Conservation (phyloP, 2,113 vertebrate genomes). For the Melanerpes formicivorus region DNA sequence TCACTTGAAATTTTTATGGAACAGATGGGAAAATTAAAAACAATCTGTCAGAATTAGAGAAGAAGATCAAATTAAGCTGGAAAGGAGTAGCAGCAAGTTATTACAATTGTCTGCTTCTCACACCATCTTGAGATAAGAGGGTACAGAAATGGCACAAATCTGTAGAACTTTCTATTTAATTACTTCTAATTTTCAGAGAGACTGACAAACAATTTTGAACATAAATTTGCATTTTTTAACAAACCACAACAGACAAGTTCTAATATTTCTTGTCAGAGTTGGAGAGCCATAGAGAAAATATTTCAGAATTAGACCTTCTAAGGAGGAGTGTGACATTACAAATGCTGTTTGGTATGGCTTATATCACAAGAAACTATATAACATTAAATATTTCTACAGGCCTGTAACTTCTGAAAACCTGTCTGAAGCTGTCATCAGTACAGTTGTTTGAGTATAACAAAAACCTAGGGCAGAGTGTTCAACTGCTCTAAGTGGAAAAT, state of each 20-base stretch:
- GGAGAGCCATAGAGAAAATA: background rate
- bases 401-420: background rate
- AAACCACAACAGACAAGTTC: background rate
- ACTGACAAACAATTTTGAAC: conserved; percentile 42
- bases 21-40: conserved; percentile 76
- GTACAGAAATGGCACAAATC: conserved; percentile 63
- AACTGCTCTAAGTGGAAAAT: background rate
- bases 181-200: conserved; percentile 49
- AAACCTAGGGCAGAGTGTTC: background rate
- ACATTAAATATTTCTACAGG: background rate
- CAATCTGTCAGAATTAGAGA: conserved; percentile 77
- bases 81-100: conserved; percentile 70
- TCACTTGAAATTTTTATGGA: conserved; percentile 67
- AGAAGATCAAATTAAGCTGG: conserved; percentile 75
- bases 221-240: conserved; percentile 51
- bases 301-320: background rate
- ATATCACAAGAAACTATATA: background rate
- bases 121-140: conserved; percentile 71
- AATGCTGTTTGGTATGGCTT: background rate
- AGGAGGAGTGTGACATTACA: background rate
- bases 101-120: conserved; percentile 72
- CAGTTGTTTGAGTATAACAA: background rate
- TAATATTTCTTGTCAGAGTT: background rate
- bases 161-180: conserved; percentile 65
- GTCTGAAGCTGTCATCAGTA: background rate